Evolutionary conservation across 1,140 invertebrate genomes (phyloP).

Genomic region (Drosophila funebris): DNA sequence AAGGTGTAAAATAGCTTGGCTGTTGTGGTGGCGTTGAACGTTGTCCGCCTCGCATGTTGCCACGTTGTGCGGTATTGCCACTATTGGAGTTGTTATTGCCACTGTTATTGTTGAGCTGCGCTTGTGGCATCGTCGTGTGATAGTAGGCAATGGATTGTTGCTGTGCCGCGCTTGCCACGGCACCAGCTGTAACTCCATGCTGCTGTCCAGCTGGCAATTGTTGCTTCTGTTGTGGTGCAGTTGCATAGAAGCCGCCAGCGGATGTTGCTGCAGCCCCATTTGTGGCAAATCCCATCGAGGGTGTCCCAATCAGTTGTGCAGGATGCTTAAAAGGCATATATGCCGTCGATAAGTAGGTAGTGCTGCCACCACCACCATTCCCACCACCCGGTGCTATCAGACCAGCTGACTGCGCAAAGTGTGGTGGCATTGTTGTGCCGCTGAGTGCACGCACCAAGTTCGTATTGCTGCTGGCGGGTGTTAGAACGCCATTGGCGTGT

Average conservation of each 20-base stretch:
- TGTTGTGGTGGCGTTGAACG: conserved; percentile 53
- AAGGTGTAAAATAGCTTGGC: conserved; percentile 37
- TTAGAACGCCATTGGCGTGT: conserved; percentile 51
- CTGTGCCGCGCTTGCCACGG: conserved; percentile 20
- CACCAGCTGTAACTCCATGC: conserved; percentile 25
- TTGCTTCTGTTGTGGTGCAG: conserved; percentile 45
- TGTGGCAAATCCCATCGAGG: conserved; percentile 46
- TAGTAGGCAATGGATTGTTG: conserved; percentile 37
- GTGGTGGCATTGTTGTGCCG: conserved; percentile 48
- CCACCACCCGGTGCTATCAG: conserved; percentile 53
- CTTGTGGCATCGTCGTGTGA: conserved; percentile 3
- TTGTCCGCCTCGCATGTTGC: conserved; percentile 42
- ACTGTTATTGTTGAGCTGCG: conserved; percentile 32
- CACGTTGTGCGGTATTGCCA: conserved; percentile 34
- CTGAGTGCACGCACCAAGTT: conserved; percentile 48
- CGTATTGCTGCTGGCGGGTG: conserved; percentile 41
- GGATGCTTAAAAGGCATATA: conserved; percentile 56
- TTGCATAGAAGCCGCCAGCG: conserved; percentile 33
- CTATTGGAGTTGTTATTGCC: conserved; percentile 12
- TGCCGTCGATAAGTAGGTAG: conserved; percentile 43
- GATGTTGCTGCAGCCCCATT: conserved; percentile 39
- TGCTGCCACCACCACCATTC: conserved; percentile 23
- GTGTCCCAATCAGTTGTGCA: conserved; percentile 41
- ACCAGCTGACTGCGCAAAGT: conserved; percentile 63
- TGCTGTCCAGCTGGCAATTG: conserved; percentile 37